Evolutionary conservation across 2,888 invertebrate species (phyloP).

Genomic region (Drosophila testacea): DNA sequence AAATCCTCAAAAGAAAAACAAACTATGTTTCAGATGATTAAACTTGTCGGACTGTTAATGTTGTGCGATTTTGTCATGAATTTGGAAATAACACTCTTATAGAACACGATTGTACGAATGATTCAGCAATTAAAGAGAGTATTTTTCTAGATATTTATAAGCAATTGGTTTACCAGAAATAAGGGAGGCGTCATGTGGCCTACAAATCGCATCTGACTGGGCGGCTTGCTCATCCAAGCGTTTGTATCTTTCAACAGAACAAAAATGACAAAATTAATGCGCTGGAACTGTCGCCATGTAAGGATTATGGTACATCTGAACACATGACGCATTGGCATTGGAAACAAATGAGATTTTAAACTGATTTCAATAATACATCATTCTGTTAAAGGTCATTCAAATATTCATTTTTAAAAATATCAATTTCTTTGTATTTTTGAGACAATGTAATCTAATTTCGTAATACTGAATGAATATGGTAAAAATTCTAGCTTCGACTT

Average conservation of each 20-base stretch:
- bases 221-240: conserved; percentile 38
- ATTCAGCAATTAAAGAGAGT: conserved; percentile 19
- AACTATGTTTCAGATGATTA: conserved; percentile 5
- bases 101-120: background rate
- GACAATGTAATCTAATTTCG: background rate
- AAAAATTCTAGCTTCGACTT: no score
- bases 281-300: conserved; percentile 64
- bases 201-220: conserved; percentile 12
- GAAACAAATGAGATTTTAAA: conserved; percentile 14
- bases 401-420: background rate
- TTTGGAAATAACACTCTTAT: background rate
- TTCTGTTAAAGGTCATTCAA: conserved; percentile 7
- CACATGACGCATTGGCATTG: conserved; percentile 39
- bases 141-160: conserved; percentile 4
- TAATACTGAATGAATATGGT: no score
- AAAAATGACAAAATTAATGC: conserved; percentile 54
- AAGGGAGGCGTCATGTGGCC: conserved; percentile 25
- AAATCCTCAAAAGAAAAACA: background rate
- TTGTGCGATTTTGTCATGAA: background rate
- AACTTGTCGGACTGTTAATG: background rate
- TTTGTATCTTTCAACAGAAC: conserved; percentile 22
- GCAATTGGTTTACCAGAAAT: conserved; percentile 23
- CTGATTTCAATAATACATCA: conserved; percentile 9
- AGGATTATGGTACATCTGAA: conserved; percentile 44
- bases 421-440: background rate